Evolutionary conservation across 2,113 vertebrate genomes (phyloP), one percentile per base, ranked within the genome.

Genomic region (Laticauda colubrina): DNA sequence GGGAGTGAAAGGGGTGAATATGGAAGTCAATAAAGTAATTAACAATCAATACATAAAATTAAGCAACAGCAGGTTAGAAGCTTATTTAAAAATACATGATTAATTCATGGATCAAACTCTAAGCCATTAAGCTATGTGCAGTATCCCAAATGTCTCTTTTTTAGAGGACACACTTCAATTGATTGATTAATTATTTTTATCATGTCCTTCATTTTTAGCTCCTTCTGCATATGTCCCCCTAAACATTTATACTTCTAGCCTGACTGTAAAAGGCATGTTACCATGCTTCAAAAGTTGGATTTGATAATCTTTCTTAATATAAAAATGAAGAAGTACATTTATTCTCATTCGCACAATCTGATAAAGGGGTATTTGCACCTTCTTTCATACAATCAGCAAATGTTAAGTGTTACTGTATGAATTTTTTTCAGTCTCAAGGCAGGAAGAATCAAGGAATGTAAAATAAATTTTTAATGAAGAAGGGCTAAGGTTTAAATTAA

Each of bases 401-500:
- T 43, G 20, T 81, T 48, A 90, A 21, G 45, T 86, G 89, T 4
- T 53, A 92, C 4, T 88, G 7, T 64, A 51, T 0, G 0, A 93
- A 93, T 9, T 29, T 39, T 4, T 87, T 92, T 85, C 57, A 91
- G 90, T 89, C 53, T 91, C 64, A 85, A 45, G 43, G 92, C 81
- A 92, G 88, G 51, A 92, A 87, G 86, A 88, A 86, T 91, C 24
- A 3, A 87, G 85, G 89, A 57, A 59, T 51, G 0, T 95, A 94
- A 87, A 81, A 45, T 10, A 89, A 95, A 90, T 94, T 51, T 3
- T 39, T 21, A 91, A 90, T 89, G 90, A 91, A 93, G 61, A 81
- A 92, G 57, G 15, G 15, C 20, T 7, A 45, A 55, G 34, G 0
- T 26, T 43, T 61, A 57, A 43, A 91, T 45, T 26, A 56, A 91